These are phyloP conservation scores for Heliopora coerulea DNA, from an alignment of 92 coral and sea anemone species.

Conservation along the genomic window DNA sequence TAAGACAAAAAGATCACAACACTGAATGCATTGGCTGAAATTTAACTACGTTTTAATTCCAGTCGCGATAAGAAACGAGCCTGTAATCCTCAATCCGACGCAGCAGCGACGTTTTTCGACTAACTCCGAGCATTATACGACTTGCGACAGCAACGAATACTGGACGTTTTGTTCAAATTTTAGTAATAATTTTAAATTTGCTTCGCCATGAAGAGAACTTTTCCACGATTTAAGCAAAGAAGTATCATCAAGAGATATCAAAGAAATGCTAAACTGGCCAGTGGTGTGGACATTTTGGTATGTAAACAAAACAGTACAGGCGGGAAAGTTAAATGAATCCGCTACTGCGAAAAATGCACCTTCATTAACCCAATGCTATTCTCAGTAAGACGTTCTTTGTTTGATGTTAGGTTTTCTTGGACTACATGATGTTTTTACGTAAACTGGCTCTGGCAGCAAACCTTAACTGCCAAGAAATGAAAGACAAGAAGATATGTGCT, in stretches of 20 bases:
- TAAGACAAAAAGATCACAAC: too few species aligned
- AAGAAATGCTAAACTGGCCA: slow-evolving; percentile 72
- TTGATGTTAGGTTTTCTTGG: slow-evolving; percentile 76
- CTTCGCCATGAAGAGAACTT: slow-evolving; percentile 71
- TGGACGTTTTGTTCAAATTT: too few species aligned
- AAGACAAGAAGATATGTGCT: slow-evolving; percentile 59
- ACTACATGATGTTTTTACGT: slow-evolving; percentile 89
- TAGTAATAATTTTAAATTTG: too few species aligned
- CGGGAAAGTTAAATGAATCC: background rate
- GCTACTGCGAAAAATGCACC: background rate
- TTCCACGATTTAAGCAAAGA: slow-evolving; percentile 84
- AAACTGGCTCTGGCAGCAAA: slow-evolving; percentile 81
- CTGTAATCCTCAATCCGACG: too few species aligned
- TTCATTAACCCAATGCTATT: background rate
- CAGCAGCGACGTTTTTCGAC: too few species aligned
- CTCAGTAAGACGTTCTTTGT: background rate
- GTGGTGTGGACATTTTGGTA: slow-evolving; percentile 90
- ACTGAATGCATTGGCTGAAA: too few species aligned
- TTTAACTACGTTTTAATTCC: too few species aligned
- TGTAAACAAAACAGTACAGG: background rate
- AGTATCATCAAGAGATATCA: slow-evolving; percentile 79
- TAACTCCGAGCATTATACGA: too few species aligned
- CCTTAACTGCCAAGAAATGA: slow-evolving; percentile 70
- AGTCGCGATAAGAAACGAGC: too few species aligned
- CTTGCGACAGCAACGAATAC: too few species aligned